Base-by-base conservation (phyloP, 2,797 vertebrate species). In the Eurystomus glaucurus region DNA sequence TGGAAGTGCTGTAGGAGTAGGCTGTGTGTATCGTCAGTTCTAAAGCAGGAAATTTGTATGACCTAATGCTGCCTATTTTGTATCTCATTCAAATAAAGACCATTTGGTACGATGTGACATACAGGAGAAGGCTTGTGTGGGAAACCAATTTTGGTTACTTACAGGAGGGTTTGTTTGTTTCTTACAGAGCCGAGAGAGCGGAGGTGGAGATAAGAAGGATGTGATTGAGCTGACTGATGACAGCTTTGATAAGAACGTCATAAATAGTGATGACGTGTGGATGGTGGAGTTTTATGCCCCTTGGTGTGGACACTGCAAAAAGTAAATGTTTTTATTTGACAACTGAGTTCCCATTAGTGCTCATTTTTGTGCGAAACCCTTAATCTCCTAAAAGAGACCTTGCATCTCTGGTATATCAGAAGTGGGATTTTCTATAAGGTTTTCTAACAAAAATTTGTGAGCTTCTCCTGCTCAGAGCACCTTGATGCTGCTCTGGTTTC, bases 271-370 rank as follows among this genome's bases (percentile, higher is more conserved):
- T 0, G 98, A 99, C 0, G 98, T 99, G 55, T 99, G 99, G 99
- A n/a, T 99, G 98, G 99, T 99, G 91, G 99, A 99, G 96, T 99
- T 99, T 81, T 99, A 99, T 39, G 99, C 99, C 60, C 99, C 99
- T 3, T 99, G 99, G 99, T 99, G 99, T 98, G 99, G 99, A 96
- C 99, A 99, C 98, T 99, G 99, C 98, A 99, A 99, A 97, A 99
- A 98, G 99, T 99, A 98, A 98, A 98, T 98, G 1, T 41, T 88
- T 91, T 90, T 62, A 25, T 96, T 86, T 43, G 33, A 39, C 14
- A 41, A 0, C 84, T 96, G 31, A 6, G 2, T 95, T 93, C 9
- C 43, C 54, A 4, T 48, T 88, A 54, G 5, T 69, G 19, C 13
- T 55, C 6, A 2, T 3, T 74, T 80, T 61, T 88, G 39, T 83